phyloP scores from a whole-genome alignment of 2,888 invertebrate genomes.

The Watsonalla binaria region DNA sequence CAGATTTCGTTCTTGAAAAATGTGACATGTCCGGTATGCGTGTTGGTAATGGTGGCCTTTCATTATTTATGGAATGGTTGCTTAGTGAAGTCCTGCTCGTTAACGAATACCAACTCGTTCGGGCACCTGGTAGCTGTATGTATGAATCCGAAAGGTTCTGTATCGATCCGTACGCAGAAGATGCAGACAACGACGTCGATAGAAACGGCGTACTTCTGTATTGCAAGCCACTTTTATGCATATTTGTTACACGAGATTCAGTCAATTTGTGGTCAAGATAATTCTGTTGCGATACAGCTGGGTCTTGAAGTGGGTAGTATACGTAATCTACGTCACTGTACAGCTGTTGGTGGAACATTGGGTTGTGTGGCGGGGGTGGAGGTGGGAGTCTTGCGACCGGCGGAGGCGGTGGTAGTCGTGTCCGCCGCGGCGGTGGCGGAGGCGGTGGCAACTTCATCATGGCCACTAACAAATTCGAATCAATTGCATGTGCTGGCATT shows the following conservation, averaged over 20 bases:
- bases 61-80: conserved; percentile 81
- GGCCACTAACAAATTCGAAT: conserved; percentile 76
- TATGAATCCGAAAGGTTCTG: conserved; percentile 88
- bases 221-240: conserved; percentile 85
- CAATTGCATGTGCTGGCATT: conserved; percentile 50
- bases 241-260: conserved; percentile 80
- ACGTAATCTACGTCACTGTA: conserved; percentile 96
- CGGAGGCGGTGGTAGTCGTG: conserved; percentile 84
- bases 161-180: conserved; percentile 87
- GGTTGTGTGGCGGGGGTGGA: conserved; percentile 88
- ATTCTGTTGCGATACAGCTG: conserved; percentile 92
- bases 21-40: conserved; percentile 70
- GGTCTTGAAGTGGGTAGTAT: conserved; percentile 93
- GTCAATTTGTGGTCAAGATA: conserved; percentile 93
- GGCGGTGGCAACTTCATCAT: conserved; percentile 81
- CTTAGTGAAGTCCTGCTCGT: conserved; percentile 79
- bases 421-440: conserved; percentile 75
- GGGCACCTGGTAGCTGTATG: conserved; percentile 81
- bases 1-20: conserved; percentile 86
- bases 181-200: conserved; percentile 81
- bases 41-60: conserved; percentile 81
- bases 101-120: conserved; percentile 82
- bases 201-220: conserved; percentile 91
- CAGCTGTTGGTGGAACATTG: conserved; percentile 92
- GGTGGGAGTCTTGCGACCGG: conserved; percentile 82